Evolutionary conservation across 2,797 vertebrate species (phyloP).

Genomic region (Phylloscopus collybita): DNA sequence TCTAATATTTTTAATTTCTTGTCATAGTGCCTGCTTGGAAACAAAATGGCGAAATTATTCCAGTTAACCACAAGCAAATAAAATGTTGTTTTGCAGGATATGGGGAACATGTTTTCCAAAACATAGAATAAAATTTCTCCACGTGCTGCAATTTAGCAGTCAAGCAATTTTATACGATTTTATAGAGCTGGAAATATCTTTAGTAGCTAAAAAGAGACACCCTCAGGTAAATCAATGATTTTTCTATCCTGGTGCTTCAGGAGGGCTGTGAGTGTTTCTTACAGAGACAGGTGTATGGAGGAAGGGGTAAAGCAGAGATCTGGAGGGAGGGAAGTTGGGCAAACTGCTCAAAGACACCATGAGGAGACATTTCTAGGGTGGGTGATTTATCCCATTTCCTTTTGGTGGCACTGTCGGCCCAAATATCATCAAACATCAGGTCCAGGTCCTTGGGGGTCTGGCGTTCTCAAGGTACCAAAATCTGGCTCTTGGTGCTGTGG

Average conservation of each 20-base stretch:
- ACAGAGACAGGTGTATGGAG: fast-evolving
- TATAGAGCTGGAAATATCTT: background rate
- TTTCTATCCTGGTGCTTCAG: fast-evolving
- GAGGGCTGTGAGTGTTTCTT: background rate
- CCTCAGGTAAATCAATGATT: fast-evolving
- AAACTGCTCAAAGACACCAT: background rate
- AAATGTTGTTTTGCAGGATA: background rate
- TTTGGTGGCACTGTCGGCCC: constrained; percentile 61
- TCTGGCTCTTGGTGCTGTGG: background rate
- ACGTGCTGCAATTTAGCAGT: background rate
- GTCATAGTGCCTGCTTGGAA: background rate
- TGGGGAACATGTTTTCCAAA: background rate
- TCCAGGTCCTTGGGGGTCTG: background rate
- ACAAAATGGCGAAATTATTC: background rate
- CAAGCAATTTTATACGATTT: background rate
- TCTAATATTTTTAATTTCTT: background rate
- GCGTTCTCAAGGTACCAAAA: background rate
- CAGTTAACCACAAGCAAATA: background rate
- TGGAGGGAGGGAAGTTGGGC: background rate
- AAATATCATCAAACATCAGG: background rate
- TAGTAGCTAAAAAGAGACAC: background rate
- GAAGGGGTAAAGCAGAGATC: background rate
- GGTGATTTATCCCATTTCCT: constrained; percentile 15
- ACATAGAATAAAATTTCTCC: background rate
- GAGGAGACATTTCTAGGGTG: background rate